phyloP scores from a whole-genome alignment of 2,797 vertebrate species.

The Carapus acus region DNA sequence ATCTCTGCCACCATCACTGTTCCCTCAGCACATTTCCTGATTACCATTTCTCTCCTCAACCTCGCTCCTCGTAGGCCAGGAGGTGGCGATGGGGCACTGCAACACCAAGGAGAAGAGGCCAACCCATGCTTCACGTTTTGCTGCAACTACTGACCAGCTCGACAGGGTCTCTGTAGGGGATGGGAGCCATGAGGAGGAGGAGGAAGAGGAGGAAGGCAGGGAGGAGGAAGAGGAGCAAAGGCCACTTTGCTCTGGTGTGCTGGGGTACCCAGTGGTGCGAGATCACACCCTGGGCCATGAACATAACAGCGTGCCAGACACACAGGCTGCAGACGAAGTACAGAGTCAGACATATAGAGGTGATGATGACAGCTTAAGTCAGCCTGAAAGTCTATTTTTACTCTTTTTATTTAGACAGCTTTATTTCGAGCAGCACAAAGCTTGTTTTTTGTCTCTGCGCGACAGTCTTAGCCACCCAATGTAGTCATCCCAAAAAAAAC shows the following conservation, averaged over 20 bases:
- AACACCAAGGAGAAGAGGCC: conserved; percentile 62
- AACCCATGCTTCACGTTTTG: conserved; percentile 58
- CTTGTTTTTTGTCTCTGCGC: neutral
- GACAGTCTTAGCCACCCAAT: no score
- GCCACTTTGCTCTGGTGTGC: conserved; percentile 78
- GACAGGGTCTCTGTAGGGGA: conserved; percentile 41
- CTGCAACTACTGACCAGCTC: conserved; percentile 63
- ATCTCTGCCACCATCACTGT: conserved; percentile 4
- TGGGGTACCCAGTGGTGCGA: conserved; percentile 76
- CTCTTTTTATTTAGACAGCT: neutral
- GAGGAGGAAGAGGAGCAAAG: conserved; percentile 85
- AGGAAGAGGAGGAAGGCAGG: conserved; percentile 56
- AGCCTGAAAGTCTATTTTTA: no score
- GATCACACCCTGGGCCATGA: conserved; percentile 72
- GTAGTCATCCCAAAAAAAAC: no score
- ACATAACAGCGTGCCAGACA: conserved; percentile 64
- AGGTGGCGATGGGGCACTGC: conserved; percentile 55
- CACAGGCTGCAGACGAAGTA: conserved; percentile 60
- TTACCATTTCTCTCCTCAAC: conserved; percentile 26
- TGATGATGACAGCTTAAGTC: conserved; percentile 35
- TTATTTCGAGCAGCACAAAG: conserved; percentile 2
- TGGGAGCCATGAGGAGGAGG: conserved; percentile 31
- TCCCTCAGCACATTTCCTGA: conserved; percentile 36
- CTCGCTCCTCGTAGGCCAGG: conserved; percentile 50
- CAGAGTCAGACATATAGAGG: conserved; percentile 79